Percentiles rank a stretch among this genome's conserved stretches.
These are phyloP conservation scores for Proteles cristata DNA, from an alignment of 2,113 vertebrate genomes.

Conservation along the genomic window DNA sequence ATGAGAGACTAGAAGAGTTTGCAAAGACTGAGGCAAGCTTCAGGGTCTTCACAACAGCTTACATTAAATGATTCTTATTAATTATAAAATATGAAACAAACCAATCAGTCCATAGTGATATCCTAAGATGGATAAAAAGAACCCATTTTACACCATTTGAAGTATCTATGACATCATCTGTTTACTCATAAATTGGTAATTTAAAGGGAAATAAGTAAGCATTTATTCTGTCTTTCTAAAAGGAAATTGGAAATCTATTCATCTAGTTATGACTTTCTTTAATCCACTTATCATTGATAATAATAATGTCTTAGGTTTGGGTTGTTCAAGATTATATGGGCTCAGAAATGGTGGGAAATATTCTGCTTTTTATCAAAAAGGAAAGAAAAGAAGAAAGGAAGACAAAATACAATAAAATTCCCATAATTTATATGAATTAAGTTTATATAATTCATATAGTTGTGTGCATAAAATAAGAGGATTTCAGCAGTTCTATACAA, in stretches of 20 bases:
- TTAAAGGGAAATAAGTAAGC: not conserved
- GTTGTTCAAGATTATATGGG: not conserved
- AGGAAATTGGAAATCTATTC: not conserved
- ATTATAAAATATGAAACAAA: not conserved
- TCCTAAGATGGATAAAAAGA: not conserved
- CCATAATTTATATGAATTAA: not conserved
- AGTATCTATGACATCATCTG: not conserved
- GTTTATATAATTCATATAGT: not conserved
- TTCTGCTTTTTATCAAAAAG: not conserved
- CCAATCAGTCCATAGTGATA: not conserved
- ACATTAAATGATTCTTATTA: not conserved
- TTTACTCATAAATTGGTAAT: not conserved
- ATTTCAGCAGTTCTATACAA: not conserved
- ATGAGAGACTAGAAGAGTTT: not conserved
- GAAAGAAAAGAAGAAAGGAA: not conserved
- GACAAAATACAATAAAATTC: not conserved
- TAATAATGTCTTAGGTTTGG: not conserved
- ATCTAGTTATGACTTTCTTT: not conserved
- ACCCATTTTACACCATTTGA: not conserved
- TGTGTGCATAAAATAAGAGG: not conserved
- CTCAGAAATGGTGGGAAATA: not conserved
- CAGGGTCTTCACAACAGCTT: accelerated
- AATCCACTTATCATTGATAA: not conserved
- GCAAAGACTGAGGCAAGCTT: not conserved
- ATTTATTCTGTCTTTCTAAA: not conserved